Evolutionary conservation across 2,113 vertebrate genomes (phyloP), one percentile per base, ranked within the genome.

Genomic region (Siphamia tubifer): DNA sequence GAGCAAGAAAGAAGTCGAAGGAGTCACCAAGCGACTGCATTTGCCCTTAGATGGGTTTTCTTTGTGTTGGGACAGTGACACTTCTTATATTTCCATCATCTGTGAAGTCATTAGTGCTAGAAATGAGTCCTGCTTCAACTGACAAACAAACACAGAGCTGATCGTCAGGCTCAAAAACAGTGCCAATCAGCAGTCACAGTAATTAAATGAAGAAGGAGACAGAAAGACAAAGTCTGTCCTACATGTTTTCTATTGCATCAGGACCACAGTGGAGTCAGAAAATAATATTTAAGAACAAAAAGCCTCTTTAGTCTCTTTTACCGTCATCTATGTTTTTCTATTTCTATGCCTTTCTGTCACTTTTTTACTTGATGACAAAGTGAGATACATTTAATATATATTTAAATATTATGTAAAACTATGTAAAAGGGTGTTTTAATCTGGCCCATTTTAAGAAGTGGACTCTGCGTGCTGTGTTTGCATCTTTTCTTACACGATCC

Each of bases 71-170:
- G 35, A 57, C 52, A n/a, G 24, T 44, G 40, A 34, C 78, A 55
- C 54, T 30, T 58, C 11, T 36, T 40, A 77, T 77, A 60, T 79
- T 76, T 61, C 40, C n/a, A 67, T 75, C 64, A 68, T 79, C 52
- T 77, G 36, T 24, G 55, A 38, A 85, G 80, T 87, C 81, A 81
- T 83, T 82, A 83, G 57, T 27, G 43, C 6, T 35, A 55, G 53
- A 79, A 82, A 80, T 67, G 39, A 81, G 48, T 45, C 47, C 12
- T 42, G 42, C 34, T 45, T 63, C 49, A 32, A 2, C 8, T 65
- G 68, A 75, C 68, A 82, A 83, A 83, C 64, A 81, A 80, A 68
- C 53, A 42, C 28, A 5, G 20, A 8, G 8, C 32, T 35, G 34
- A 70, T 76, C 49, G 61, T 10, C 1, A 52, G 40, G 23, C 40